These are phyloP conservation scores for Setophaga coronata DNA, from an alignment of 2,113 vertebrate species.

Conservation along the genomic window DNA sequence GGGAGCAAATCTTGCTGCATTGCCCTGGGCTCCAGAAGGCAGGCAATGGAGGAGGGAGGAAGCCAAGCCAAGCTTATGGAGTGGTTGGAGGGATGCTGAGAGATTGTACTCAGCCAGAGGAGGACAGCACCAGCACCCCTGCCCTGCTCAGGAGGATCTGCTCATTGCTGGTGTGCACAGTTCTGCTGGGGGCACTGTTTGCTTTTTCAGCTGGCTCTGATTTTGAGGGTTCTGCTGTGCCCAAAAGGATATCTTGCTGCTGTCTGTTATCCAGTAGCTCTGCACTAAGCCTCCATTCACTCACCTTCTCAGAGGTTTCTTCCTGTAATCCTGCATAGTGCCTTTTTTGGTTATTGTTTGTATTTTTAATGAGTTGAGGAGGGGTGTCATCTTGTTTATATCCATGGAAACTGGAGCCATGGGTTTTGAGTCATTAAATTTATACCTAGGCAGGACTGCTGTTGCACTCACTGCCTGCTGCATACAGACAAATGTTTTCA, in stretches of 20 bases:
- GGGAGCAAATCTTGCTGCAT: fast-evolving
- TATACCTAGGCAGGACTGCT: background rate
- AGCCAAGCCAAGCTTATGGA: background rate
- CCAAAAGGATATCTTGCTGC: background rate
- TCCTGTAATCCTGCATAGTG: background rate
- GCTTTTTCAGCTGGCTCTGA: background rate
- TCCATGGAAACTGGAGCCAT: background rate
- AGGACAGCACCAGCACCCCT: background rate
- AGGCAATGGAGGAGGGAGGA: fast-evolving
- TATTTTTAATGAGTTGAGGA: background rate
- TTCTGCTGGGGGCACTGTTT: background rate
- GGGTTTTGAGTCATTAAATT: background rate
- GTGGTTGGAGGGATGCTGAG: background rate
- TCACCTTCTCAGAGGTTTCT: background rate
- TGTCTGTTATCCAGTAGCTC: background rate
- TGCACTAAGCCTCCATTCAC: background rate
- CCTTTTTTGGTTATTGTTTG: background rate
- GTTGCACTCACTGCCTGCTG: background rate
- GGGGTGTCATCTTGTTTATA: background rate
- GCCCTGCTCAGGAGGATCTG: background rate
- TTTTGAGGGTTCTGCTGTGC: background rate
- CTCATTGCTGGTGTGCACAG: background rate
- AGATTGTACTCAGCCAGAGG: background rate
- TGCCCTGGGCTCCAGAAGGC: background rate
- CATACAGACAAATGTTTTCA: background rate